Base-by-base conservation (phyloP, 2,113 vertebrate genomes). In the Romanogobio albipinnatus region DNA sequence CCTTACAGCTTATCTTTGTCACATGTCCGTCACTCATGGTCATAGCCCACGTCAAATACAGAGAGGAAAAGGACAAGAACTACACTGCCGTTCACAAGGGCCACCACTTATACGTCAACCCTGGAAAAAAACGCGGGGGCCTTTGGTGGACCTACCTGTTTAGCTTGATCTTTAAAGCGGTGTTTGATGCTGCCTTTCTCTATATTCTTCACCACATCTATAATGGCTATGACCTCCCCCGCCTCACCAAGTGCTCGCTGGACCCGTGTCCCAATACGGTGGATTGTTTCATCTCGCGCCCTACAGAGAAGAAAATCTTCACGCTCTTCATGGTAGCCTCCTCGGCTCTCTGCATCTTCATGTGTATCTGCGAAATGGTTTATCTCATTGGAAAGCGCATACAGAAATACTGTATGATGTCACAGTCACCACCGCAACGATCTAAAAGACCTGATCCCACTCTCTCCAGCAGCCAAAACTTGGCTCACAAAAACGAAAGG, bases 231-330 rank as follows among this genome's bases (percentile, higher is more conserved):
- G 95, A 92, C 82, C 94, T 98, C 87, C 97, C 97, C 22, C 93
- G 88, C 0, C 0, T 97, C 76, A 96, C 96, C 82, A 97, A 96
- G 91, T 99, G 98, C 1, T 88, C 94, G 0, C 85, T 94, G 53
- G 62, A 19, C 0, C 97, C 98, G 0, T 99, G 98, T 88, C 94
- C 94, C 70, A 95, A 95, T 86, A 94, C 91, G 0, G 94, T 95
- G 1, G 94, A 95, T 79, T 95, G 98, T 92, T 99, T 96, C 93
- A 98, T 99, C 86, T 94, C 98, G 26, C 96, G 94, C 24, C 96
- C 98, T 0, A 96, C 97, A 0, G 98, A 99, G 91, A 99, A 99
- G 89, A 98, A 94, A 88, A 97, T 97, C 93, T 99, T 99, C 93
- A 99, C 96, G n/a, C 2, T 97, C 36, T 99, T 99, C 90, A 99